phyloP scores from a whole-genome alignment of 2,797 vertebrate genomes.

The Fringilla coelebs region DNA sequence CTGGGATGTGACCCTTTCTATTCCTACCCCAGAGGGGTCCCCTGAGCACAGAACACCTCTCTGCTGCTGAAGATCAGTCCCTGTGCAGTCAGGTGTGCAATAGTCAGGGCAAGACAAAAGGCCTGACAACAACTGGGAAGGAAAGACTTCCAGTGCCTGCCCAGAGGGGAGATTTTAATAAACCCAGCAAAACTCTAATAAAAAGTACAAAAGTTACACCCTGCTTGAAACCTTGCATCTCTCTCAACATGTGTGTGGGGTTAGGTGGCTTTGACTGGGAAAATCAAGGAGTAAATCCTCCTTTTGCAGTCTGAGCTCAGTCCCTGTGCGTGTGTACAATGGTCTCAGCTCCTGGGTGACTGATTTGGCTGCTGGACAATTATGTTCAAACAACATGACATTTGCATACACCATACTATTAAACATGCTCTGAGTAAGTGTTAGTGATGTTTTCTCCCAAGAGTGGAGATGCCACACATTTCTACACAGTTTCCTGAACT shows the following conservation, averaged over 20 bases:
- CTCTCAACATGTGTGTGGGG: not conserved
- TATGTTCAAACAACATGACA: not conserved
- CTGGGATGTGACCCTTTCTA: not conserved
- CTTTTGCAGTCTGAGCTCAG: not conserved
- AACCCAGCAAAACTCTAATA: not conserved
- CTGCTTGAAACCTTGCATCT: not conserved
- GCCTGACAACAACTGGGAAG: not conserved
- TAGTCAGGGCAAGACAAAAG: not conserved
- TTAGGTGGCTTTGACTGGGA: not conserved
- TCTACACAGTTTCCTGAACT: not conserved
- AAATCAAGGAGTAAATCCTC: not conserved
- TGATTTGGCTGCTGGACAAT: not conserved
- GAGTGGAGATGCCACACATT: not conserved
- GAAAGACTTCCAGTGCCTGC: not conserved
- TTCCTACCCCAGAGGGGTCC: not conserved
- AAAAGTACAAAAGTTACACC: not conserved
- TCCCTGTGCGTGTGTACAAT: not conserved
- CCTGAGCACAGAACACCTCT: not conserved
- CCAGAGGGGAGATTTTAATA: not conserved
- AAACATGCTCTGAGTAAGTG: accelerated
- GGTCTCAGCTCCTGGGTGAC: not conserved
- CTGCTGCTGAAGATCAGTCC: not conserved
- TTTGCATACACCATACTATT: accelerated
- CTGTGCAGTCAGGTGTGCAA: not conserved
- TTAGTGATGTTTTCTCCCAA: not conserved